Evolutionary conservation across 2,113 vertebrate species (phyloP).

Genomic region (Notarius lentiginosus): DNA sequence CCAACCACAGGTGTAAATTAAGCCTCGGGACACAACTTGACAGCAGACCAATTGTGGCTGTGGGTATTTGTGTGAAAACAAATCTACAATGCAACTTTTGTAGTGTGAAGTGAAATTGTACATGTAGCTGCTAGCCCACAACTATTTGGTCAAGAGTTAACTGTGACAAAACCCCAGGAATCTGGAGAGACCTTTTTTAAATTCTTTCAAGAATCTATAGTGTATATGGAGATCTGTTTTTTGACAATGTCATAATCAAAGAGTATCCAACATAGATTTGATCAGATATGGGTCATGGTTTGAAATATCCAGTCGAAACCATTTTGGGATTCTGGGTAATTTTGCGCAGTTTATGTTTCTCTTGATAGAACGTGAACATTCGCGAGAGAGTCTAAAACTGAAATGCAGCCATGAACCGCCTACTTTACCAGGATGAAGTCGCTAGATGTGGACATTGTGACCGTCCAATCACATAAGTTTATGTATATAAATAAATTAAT

Average conservation of each 20-base stretch:
- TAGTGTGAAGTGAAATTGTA: not conserved
- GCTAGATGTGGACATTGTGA: not conserved
- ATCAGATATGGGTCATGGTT: too few relatives aligned
- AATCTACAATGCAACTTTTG: not conserved
- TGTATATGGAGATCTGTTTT: too few relatives aligned
- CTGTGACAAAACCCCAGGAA: too few relatives aligned
- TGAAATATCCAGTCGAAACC: too few relatives aligned
- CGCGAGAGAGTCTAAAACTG: not conserved
- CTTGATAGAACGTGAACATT: not conserved
- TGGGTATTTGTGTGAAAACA: not conserved
- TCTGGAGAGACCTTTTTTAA: too few relatives aligned
- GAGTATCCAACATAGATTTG: too few relatives aligned
- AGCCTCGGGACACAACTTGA: not conserved
- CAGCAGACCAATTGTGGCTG: too few relatives aligned
- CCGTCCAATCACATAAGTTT: not conserved
- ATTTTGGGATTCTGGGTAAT: too few relatives aligned
- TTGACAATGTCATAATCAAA: too few relatives aligned
- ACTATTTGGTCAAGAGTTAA: not conserved
- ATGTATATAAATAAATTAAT: not conserved
- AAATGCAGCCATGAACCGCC: not conserved
- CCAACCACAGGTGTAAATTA: not conserved
- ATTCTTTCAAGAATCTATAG: too few relatives aligned
- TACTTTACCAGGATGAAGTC: not conserved
- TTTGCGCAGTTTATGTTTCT: not conserved
- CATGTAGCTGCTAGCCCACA: not conserved